A percentile compares a stretch with the other conserved stretches of the same genome.
Conservation (phyloP, 2,113 vertebrate genomes). For the Atlantisia rogersi region DNA sequence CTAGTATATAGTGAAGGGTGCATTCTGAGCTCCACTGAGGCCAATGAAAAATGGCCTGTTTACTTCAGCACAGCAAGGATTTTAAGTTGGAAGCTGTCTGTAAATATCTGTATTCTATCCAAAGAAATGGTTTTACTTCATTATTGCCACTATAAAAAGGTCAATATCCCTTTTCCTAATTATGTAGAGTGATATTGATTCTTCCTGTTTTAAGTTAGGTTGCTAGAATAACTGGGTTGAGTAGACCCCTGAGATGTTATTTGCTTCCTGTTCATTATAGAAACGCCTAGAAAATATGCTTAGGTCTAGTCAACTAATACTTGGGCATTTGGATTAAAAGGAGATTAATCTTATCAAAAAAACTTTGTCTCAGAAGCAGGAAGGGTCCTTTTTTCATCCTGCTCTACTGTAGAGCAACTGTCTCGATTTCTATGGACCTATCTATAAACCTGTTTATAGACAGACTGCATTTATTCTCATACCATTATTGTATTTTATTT, state of each 20-base stretch:
- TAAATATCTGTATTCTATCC: neutral
- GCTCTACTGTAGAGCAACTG: neutral
- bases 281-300: neutral
- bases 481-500: neutral
- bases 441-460: too few relatives aligned
- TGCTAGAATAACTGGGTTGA: neutral
- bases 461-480: neutral
- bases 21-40: neutral
- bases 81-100: neutral
- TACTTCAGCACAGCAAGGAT: neutral
- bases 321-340: neutral
- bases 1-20: neutral
- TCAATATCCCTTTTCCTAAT: neutral
- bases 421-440: neutral
- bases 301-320: neutral
- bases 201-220: neutral
- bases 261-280: neutral
- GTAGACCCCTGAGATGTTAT: neutral
- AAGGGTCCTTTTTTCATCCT: neutral
- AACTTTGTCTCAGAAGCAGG: neutral
- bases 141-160: neutral
- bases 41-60: neutral
- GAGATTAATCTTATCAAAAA: neutral
- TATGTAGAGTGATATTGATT: neutral
- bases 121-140: neutral